A percentile compares a stretch with the other conserved stretches of the same genome.
These are phyloP conservation scores for Drosophila littoralis DNA, from an alignment of 1,140 invertebrate genomes.

Conservation along the genomic window DNA sequence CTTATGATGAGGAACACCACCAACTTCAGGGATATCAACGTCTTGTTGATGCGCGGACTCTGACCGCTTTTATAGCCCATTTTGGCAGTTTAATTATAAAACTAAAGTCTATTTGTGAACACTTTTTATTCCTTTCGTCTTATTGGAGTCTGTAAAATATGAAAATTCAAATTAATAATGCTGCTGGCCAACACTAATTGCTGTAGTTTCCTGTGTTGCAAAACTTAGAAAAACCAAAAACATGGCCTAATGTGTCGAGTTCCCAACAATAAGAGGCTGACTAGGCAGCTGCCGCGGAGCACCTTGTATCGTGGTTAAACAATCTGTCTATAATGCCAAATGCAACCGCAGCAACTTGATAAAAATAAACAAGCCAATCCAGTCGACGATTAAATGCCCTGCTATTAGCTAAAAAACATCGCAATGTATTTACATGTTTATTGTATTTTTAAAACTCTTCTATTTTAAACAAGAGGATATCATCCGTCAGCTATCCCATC, in stretches of 20 bases:
- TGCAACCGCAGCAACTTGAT: conserved; percentile 29
- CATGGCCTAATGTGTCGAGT: too few relatives aligned
- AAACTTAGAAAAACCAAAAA: not conserved
- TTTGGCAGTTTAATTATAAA: conserved; percentile 32
- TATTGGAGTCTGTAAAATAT: conserved; percentile 1
- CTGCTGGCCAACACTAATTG: not conserved
- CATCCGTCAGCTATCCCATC: too few relatives aligned
- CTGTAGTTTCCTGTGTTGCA: conserved; percentile 5
- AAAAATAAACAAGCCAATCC: not conserved
- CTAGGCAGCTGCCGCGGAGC: not conserved
- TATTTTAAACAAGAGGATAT: too few relatives aligned
- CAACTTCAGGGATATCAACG: conserved; percentile 77
- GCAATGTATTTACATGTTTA: too few relatives aligned
- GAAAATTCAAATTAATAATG: not conserved
- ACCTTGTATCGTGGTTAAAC: conserved; percentile 29
- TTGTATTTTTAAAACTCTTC: too few relatives aligned
- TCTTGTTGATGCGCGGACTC: conserved; percentile 70
- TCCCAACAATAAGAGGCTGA: not conserved
- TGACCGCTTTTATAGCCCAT: conserved; percentile 72
- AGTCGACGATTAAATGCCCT: not conserved
- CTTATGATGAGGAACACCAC: conserved; percentile 79
- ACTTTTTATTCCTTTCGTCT: conserved; percentile 22
- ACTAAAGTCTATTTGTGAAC: conserved; percentile 10
- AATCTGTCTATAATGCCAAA: conserved; percentile 26
- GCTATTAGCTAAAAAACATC: not conserved